Base-by-base conservation (phyloP, 2,113 vertebrate genomes). In the Nesogale talazaci region DNA sequence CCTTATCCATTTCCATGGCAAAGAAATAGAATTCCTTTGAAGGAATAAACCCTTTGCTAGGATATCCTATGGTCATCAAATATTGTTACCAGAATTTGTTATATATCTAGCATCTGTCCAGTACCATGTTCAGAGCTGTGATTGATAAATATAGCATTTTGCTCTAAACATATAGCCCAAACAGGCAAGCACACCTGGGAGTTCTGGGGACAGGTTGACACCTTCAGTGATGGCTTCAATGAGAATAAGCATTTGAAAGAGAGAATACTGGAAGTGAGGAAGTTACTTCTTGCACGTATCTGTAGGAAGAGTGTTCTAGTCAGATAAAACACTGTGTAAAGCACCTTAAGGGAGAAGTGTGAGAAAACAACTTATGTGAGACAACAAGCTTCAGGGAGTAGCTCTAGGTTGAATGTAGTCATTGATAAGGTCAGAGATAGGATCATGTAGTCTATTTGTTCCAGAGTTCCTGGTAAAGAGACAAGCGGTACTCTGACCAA, bases 111-210 rank as follows among this genome's bases (percentile, higher is more conserved):
- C 11, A 81, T 63, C 89, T 86, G 22, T 77, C 22, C 38, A 77
- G 12, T 57, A 82, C 77, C 86, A 89, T 3, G 16, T 69, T 86
- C 59, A 77, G 3, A 12, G 69, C 10, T 57, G 15, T 3, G 0
- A 86, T n/a, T 61, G 38, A 89, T 75, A 89, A 72, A 81, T 38
- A 89, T 56, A 85, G 12, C 38, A 77, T 61, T 92, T 75, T 92
- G 65, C 10, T 19, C 19, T 57, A 80, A 83, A 31, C 88, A 34
- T 63, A 12, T 74, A 84, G 31, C 59, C 85, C 46, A 92, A 88
- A 80, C 27, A 72, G 27, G 29, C 40, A 86, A 38, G 42, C 40
- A 86, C n/a, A 76, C 31, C n/a, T 81, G 59, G 20, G 23, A 57
- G 29, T 75, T 3, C 19, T 79, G 42, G 11, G 34, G 19, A 17